A percentile compares a stretch with the other conserved stretches of the same genome.
Conservation (phyloP, 2,888 invertebrate genomes). For the Leistus spinibarbis region DNA sequence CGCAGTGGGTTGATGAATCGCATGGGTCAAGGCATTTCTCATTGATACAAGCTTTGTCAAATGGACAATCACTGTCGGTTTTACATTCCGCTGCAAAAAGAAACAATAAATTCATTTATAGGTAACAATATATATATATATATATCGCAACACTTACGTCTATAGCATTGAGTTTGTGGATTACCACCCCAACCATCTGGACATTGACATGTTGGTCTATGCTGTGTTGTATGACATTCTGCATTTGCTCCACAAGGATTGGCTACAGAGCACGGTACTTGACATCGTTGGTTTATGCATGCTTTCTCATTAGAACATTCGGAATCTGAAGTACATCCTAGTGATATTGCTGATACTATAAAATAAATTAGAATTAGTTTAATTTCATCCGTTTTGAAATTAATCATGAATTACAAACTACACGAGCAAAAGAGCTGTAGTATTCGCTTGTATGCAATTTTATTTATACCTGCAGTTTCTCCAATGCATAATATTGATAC, state of each 20-base stretch:
- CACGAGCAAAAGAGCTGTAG: too few species aligned
- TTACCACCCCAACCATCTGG: constrained; percentile 87
- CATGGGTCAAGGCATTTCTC: constrained; percentile 84
- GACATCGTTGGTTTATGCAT: constrained; percentile 79
- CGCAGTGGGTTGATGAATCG: constrained; percentile 69
- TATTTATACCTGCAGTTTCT: too few species aligned
- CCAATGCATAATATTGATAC: too few species aligned
- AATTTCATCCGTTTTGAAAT: neutral
- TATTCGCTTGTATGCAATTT: too few species aligned
- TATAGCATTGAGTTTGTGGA: constrained; percentile 83
- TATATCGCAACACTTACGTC: constrained; percentile 75
- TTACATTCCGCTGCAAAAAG: constrained; percentile 76
- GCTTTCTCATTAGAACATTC: constrained; percentile 80
- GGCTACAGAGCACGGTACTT: constrained; percentile 77
- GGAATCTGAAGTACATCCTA: constrained; percentile 74
- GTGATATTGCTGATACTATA: constrained; percentile 58
- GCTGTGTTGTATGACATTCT: constrained; percentile 76
- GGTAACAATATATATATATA: constrained; percentile 5
- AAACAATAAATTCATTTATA: neutral
- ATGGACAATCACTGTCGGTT: constrained; percentile 79
- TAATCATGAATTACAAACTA: too few species aligned
- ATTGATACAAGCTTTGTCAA: constrained; percentile 79
- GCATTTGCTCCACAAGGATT: constrained; percentile 84
- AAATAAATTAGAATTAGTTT: neutral
- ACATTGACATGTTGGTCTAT: constrained; percentile 84